A percentile compares a stretch with the other conserved stretches of the same genome.
Conservation (phyloP, 2,888 invertebrate species). For the Dicyrtoma fusca region DNA sequence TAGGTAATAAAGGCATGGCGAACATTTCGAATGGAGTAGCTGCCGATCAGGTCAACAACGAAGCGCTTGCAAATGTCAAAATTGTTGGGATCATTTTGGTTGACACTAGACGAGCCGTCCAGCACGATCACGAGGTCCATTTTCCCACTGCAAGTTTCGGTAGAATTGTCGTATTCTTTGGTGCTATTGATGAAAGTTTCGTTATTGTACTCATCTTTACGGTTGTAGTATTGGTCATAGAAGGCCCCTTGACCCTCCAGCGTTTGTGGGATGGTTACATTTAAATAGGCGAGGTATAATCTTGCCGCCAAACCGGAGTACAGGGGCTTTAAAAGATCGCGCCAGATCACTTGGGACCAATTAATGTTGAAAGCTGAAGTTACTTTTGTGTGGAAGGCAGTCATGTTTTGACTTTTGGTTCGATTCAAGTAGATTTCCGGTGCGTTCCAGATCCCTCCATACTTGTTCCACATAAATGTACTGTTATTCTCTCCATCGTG, state of each 20-base stretch:
- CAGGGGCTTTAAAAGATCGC: slow-evolving; percentile 35
- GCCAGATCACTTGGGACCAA: slow-evolving; percentile 22
- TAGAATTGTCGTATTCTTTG: slow-evolving; percentile 15
- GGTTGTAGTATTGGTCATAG: slow-evolving; percentile 41
- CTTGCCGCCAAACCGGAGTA: slow-evolving; percentile 43
- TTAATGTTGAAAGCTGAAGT: slow-evolving; percentile 23
- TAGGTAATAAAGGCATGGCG: slow-evolving; percentile 38
- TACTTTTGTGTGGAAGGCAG: slow-evolving; percentile 21
- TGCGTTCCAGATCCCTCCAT: slow-evolving; percentile 35
- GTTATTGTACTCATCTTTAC: neutral
- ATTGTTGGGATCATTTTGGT: neutral
- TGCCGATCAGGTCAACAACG: slow-evolving; percentile 35
- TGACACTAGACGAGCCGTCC: slow-evolving; percentile 46
- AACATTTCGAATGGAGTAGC: slow-evolving; percentile 34
- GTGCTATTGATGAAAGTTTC: slow-evolving; percentile 2
- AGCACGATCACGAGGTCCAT: slow-evolving; percentile 46
- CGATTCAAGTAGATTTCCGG: neutral
- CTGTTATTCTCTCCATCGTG: slow-evolving; percentile 11
- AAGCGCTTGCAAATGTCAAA: slow-evolving; percentile 37
- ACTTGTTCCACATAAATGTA: neutral
- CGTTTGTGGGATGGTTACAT: slow-evolving; percentile 33
- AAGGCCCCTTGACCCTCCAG: slow-evolving; percentile 34
- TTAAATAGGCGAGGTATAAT: slow-evolving; percentile 28
- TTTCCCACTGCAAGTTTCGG: slow-evolving; percentile 40
- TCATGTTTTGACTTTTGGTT: neutral